Evolutionary conservation across 2,888 invertebrate genomes (phyloP).

Genomic region (Caenorhabditis japonica): DNA sequence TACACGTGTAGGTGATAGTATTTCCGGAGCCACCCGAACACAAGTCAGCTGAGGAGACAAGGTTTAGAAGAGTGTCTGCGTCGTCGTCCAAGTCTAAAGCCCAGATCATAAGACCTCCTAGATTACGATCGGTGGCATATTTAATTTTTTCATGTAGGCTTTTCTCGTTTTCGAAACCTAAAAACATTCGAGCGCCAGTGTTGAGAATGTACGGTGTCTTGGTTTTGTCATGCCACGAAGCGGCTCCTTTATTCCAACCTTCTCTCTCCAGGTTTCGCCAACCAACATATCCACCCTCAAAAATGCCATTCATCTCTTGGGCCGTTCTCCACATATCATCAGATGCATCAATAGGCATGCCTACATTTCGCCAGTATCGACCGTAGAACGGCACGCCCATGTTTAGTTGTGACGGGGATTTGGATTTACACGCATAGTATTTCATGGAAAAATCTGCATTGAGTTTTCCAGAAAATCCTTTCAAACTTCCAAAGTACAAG

Average conservation of each 20-base stretch:
- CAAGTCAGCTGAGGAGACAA: constrained; percentile 27
- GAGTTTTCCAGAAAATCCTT: constrained; percentile 60
- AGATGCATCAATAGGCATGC: constrained; percentile 55
- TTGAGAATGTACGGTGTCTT: constrained; percentile 61
- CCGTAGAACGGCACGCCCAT: constrained; percentile 55
- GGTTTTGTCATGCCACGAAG: constrained; percentile 61
- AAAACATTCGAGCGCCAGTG: constrained; percentile 37
- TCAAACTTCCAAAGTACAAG: constrained; percentile 45
- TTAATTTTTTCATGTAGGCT: constrained; percentile 63
- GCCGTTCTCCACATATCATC: constrained; percentile 71
- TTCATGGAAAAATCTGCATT: constrained; percentile 64
- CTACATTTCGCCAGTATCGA: constrained; percentile 66
- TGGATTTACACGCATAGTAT: constrained; percentile 58
- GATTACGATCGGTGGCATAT: constrained; percentile 58
- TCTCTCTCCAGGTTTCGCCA: constrained; percentile 59
- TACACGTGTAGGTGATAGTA: constrained; percentile 21
- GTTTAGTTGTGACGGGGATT: constrained; percentile 49
- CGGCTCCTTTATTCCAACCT: constrained; percentile 52
- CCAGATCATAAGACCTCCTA: constrained; percentile 75
- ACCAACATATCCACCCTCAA: constrained; percentile 64
- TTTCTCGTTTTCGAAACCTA: constrained; percentile 66
- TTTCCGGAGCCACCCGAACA: constrained; percentile 39
- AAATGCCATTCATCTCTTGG: constrained; percentile 33
- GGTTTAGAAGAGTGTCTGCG: constrained; percentile 62
- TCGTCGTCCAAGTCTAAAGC: constrained; percentile 71